Evolutionary conservation across 2,888 invertebrate species (phyloP).

Genomic region (Chloroclystis v-ata): DNA sequence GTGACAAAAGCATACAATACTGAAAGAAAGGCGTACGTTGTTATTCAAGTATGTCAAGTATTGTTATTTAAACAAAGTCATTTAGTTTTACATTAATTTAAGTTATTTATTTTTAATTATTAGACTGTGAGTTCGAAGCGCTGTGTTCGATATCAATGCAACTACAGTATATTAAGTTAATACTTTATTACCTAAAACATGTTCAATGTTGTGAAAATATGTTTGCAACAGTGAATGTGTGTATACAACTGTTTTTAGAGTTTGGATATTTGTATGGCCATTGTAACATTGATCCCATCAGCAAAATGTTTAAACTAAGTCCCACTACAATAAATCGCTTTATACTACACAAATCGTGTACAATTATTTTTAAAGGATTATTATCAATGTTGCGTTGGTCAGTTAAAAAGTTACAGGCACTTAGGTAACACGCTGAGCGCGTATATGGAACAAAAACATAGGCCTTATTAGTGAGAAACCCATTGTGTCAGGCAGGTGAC

Average conservation of each 20-base stretch:
- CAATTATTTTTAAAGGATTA: no score
- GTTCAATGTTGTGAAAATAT: conserved; percentile 67
- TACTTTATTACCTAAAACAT: conserved; percentile 31
- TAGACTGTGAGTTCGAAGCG: conserved; percentile 37
- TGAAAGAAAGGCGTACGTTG: conserved; percentile 28
- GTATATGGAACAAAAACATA: not conserved
- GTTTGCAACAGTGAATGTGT: conserved; percentile 67
- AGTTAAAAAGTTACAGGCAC: no score
- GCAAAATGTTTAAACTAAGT: no score
- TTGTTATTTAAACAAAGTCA: conserved; percentile 58
- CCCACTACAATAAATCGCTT: no score
- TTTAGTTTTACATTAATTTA: conserved; percentile 54
- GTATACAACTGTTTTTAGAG: conserved; percentile 8
- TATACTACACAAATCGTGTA: no score
- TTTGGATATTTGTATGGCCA: not conserved
- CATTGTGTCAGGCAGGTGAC: conserved; percentile 34
- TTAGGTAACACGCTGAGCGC: no score
- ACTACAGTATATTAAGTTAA: conserved; percentile 24
- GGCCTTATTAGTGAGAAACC: conserved; percentile 34
- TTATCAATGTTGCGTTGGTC: conserved; percentile 9
- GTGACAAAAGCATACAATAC: not conserved
- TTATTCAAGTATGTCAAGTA: conserved; percentile 34
- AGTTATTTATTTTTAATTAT: conserved; percentile 68
- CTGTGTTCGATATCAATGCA: conserved; percentile 34
- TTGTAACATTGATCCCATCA: conserved; percentile 10